A percentile compares a stretch with the other conserved stretches of the same genome.
Evolutionary conservation across 2,113 vertebrate species (phyloP).

Genomic region (Sigmodon hispidus): DNA sequence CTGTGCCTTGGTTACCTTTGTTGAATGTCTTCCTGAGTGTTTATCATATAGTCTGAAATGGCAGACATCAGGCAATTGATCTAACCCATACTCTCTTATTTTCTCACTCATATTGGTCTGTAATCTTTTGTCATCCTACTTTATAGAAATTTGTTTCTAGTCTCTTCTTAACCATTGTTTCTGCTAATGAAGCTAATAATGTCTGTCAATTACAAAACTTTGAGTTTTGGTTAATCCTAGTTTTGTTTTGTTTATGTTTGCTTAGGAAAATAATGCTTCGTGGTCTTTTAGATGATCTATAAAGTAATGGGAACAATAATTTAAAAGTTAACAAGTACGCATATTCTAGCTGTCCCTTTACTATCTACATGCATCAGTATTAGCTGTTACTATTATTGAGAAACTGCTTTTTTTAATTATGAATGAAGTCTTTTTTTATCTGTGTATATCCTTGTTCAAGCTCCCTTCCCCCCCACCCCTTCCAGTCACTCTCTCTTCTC

Average conservation of each 20-base stretch:
- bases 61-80: neutral
- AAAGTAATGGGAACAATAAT: slow-evolving; percentile 2
- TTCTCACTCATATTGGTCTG: neutral
- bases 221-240: slow-evolving; percentile 10
- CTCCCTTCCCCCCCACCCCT: no score
- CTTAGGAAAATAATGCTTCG: neutral
- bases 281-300: neutral
- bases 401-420: no score
- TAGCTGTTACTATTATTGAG: neutral
- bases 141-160: neutral
- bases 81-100: neutral
- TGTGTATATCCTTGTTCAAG: no score
- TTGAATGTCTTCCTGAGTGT: neutral
- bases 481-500: no score
- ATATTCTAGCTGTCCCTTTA: neutral
- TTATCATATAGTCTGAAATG: neutral
- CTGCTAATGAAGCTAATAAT: neutral
- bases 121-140: neutral
- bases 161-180: slow-evolving; percentile 27
- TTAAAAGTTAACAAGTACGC: neutral
- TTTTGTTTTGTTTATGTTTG: slow-evolving; percentile 33
- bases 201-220: neutral
- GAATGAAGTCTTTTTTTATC: no score
- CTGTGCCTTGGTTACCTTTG: neutral
- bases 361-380: neutral